Evolutionary conservation across 2,113 vertebrate genomes (phyloP), one percentile per base, ranked within the genome.

Genomic region (Tragelaphus imberbis): DNA sequence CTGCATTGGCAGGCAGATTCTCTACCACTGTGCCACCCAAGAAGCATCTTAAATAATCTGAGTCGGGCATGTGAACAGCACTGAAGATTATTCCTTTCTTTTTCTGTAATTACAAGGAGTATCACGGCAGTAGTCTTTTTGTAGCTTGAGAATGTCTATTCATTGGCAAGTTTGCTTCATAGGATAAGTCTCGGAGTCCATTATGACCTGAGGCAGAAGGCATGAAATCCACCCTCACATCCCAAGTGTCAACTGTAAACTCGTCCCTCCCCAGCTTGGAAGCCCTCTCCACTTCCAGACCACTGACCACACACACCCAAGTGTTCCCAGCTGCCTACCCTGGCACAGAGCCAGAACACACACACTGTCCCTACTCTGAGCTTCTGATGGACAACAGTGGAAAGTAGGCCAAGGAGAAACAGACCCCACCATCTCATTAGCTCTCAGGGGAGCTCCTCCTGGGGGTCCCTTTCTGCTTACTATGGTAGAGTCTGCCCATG

Each of bases 341-440:
- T 17, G 1, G 80, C 44, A 71, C 27, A 63, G 36, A 55, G 25
- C 16, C 77, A 40, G 36, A 30, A 28, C 77, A 91, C 10, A 91
- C 5, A 15, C 47, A 21, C 1, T 1, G 11, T 9, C 59, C 88
- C 68, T 16, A 44, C 68, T 58, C 16, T 30, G 36, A 47, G 33
- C 68, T 68, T 33, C 44, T n/a, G 9, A 17, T 2, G 21, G 36
- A 51, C 17, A n/a, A 3, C 44, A 47, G 7, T 0, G 1, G 47
- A 61, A 77, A 36, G 59, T 7, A 10, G 28, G 23, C 44, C 30
- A 58, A 53, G 65, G n/a, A 85, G 59, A 58, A 91, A 90, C 4
- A 14, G 47, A 21, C 5, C 19, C 28, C 63, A 30, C 71, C 21
- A 21, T 25, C 49, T 40, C 16, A 10, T 59, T 13, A 19, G 90